Evolutionary conservation across 2,797 vertebrate species (phyloP).

Genomic region (Ceryle rudis): DNA sequence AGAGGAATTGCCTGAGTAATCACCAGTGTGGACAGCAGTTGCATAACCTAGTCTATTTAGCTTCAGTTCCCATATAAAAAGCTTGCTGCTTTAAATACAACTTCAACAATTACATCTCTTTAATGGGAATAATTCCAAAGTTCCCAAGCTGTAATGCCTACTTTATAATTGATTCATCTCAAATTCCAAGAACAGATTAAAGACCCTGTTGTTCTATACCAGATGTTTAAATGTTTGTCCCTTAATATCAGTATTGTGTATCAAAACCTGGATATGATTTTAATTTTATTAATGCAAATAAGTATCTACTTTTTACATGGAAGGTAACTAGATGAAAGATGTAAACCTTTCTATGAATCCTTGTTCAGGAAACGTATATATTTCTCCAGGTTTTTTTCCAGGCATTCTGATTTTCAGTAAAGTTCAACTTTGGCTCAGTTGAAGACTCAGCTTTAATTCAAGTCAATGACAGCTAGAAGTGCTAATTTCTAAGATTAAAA

Average conservation of each 20-base stretch:
- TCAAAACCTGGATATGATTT: background rate
- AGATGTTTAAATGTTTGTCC: background rate
- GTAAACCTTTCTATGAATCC: background rate
- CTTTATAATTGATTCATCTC: background rate
- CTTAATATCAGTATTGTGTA: background rate
- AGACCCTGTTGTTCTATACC: background rate
- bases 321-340: background rate
- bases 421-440: background rate
- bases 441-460: background rate
- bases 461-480: background rate
- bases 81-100: background rate
- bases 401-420: background rate
- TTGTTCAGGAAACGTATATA: background rate
- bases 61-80: background rate
- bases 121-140: background rate
- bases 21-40: background rate
- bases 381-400: background rate
- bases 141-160: background rate
- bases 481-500: background rate
- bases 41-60: background rate
- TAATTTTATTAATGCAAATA: background rate
- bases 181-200: background rate
- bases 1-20: background rate
- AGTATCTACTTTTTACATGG: background rate
- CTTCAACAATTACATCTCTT: background rate